Base-by-base conservation (phyloP, 2,113 vertebrate species). In the Sphaerodactylus townsendi region DNA sequence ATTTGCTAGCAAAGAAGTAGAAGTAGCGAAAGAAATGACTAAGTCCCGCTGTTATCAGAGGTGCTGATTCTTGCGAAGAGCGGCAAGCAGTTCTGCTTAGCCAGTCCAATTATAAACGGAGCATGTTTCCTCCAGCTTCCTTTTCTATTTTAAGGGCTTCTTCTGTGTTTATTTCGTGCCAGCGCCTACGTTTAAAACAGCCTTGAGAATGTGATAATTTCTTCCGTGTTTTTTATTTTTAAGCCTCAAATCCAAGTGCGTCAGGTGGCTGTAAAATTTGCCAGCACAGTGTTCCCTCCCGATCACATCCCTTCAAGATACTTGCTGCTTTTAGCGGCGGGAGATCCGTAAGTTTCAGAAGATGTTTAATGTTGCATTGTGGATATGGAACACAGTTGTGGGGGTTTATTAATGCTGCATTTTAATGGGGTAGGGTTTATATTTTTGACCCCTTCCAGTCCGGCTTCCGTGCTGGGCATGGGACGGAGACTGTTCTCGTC, bases 171-270 rank as follows among this genome's bases (percentile, higher is more conserved):
- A 21, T 44, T 77, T 77, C 35, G 70, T 46, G 21, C 14, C 48
- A 23, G 25, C 23, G 2, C n/a, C 37, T 75, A n/a, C 14, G 28
- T 53, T 77, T 50, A 37, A 71, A 86, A 62, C 4, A 77, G 74
- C n/a, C n/a, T 66, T 71, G 21, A 59, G 25, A 80, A 65, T 25
- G 46, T 83, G 50, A 39, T 90, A 37, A 87, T 82, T 69, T 86
- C 87, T 46, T 78, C 69, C 46, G 56, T 35, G 86, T 1, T 92
- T n/a, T 87, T 10, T 88, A 56, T 83, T 53, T 87, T 91, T 37
- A 93, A 99, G 99, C 98, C 99, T 66, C 98, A 99, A 96, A 98
- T 99, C 84, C 99, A 99, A 93, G 98, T 99, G 86, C 98, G 99
- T 33, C 98, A 99, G 90, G 98, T 99, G 89, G 99, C 99, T 69